Evolutionary conservation across 1,140 invertebrate genomes (phyloP).

Genomic region (Dendrolimus kikuchii): DNA sequence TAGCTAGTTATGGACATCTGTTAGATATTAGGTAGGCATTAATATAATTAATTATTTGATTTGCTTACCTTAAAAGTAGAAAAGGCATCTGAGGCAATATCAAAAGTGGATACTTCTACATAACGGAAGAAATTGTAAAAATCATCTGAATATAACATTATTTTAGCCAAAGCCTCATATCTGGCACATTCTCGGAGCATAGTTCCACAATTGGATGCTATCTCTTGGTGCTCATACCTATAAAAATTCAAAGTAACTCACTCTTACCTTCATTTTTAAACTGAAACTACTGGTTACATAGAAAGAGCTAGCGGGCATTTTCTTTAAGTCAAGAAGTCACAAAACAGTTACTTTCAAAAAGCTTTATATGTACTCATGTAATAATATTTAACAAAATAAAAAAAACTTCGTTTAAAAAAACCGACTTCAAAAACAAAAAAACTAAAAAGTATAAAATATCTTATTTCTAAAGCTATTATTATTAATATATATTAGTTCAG

Average conservation of each 20-base stretch:
- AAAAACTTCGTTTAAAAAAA: too few species aligned
- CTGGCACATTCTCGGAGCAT: slow-evolving; percentile 99
- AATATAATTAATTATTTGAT: background rate
- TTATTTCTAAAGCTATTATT: too few species aligned
- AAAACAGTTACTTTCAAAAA: too few species aligned
- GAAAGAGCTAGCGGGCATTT: too few species aligned
- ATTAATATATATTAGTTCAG: too few species aligned
- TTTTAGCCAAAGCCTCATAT: slow-evolving; percentile 97
- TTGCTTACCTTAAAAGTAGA: slow-evolving; percentile 96
- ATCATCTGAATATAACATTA: slow-evolving; percentile 97
- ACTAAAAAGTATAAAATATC: too few species aligned
- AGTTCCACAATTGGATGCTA: slow-evolving; percentile 98
- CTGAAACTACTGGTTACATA: background rate
- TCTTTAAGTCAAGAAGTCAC: too few species aligned
- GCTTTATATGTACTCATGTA: too few species aligned
- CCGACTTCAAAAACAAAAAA: too few species aligned
- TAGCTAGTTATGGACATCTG: too few species aligned
- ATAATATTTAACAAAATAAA: too few species aligned
- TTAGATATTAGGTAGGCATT: background rate
- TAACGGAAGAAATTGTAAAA: slow-evolving; percentile 99
- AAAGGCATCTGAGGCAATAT: slow-evolving; percentile 99
- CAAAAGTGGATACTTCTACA: slow-evolving; percentile 99
- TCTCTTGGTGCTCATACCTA: slow-evolving; percentile 98
- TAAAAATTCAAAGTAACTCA: slow-evolving; percentile 25
- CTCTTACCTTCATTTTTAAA: background rate